Percentiles rank a stretch among this genome's conserved stretches.
Evolutionary conservation across 2,797 vertebrate species (phyloP).

Genomic region (Sebastes minor): DNA sequence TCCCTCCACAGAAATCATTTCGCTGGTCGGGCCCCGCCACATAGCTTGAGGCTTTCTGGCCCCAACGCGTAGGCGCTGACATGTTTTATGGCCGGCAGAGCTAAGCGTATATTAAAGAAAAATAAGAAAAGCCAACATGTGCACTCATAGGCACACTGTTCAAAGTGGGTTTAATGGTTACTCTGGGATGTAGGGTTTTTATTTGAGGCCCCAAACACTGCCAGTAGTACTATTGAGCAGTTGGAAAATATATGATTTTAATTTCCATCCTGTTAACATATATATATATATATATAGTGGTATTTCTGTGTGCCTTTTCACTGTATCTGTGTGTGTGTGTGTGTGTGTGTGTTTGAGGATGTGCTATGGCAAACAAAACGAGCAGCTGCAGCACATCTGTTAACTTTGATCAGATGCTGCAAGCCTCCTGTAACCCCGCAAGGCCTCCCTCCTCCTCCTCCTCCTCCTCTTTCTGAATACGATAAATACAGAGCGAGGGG

Average conservation of each 20-base stretch:
- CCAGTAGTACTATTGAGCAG: conserved; percentile 38
- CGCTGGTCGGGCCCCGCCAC: conserved; percentile 2
- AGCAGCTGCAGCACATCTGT: conserved; percentile 80
- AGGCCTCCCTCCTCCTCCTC: conserved; percentile 24
- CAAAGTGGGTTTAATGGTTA: conserved; percentile 65
- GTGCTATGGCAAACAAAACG: conserved; percentile 46
- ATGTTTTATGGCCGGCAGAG: conserved; percentile 64
- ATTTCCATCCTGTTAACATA: conserved; percentile 30
- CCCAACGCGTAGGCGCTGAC: conserved; percentile 57
- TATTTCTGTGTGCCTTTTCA: conserved; percentile 24
- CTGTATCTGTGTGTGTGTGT: background rate
- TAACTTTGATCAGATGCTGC: conserved; percentile 63
- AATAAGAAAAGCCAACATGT: conserved; percentile 64
- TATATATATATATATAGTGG: background rate
- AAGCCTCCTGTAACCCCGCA: conserved; percentile 39
- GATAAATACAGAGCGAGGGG: conserved; percentile 22
- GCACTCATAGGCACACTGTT: conserved; percentile 52
- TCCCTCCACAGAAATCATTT: conserved; percentile 36
- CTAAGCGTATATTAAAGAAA: conserved; percentile 65
- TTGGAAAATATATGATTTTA: conserved; percentile 61
- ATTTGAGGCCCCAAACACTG: conserved; percentile 55
- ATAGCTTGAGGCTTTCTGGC: conserved; percentile 44
- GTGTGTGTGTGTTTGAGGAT: conserved; percentile 43
- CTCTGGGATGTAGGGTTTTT: conserved; percentile 60
- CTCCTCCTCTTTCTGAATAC: conserved; percentile 17